A percentile compares a stretch with the other conserved stretches of the same genome.
These are phyloP conservation scores for Girardinus metallicus DNA, from an alignment of 2,797 vertebrate genomes.

Conservation along the genomic window DNA sequence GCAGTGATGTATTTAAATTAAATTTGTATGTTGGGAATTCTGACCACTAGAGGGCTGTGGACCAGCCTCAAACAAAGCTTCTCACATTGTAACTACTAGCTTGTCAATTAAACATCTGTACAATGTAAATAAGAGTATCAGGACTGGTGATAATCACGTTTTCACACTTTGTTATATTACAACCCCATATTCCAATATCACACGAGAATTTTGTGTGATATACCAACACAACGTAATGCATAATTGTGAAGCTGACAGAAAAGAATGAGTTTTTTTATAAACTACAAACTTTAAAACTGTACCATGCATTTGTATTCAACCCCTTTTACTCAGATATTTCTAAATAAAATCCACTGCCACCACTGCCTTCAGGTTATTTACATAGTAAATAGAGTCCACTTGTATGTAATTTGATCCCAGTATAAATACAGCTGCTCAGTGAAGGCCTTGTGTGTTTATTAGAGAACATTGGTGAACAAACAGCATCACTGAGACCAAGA, in stretches of 20 bases:
- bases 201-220: not conserved
- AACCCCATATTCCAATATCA: not conserved
- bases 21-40: constrained; percentile 18
- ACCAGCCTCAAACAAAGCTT: constrained; percentile 3
- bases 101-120: not conserved
- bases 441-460: not conserved
- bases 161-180: not conserved
- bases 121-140: not conserved
- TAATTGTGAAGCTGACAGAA: not conserved
- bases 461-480: constrained; percentile 1
- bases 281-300: not conserved
- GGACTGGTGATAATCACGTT: not conserved
- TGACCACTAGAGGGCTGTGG: constrained; percentile 19
- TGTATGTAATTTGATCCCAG: not conserved
- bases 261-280: not conserved
- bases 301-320: not conserved
- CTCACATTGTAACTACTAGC: not conserved
- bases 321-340: not conserved
- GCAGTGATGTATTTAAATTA: constrained; percentile 10
- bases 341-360: not conserved
- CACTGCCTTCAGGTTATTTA: not conserved
- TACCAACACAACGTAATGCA: not conserved
- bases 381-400: not conserved
- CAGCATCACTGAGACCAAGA: not conserved
- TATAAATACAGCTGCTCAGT: constrained; percentile 2